phyloP scores from a whole-genome alignment of 2,113 vertebrate genomes.

The Hypanus sabinus region DNA sequence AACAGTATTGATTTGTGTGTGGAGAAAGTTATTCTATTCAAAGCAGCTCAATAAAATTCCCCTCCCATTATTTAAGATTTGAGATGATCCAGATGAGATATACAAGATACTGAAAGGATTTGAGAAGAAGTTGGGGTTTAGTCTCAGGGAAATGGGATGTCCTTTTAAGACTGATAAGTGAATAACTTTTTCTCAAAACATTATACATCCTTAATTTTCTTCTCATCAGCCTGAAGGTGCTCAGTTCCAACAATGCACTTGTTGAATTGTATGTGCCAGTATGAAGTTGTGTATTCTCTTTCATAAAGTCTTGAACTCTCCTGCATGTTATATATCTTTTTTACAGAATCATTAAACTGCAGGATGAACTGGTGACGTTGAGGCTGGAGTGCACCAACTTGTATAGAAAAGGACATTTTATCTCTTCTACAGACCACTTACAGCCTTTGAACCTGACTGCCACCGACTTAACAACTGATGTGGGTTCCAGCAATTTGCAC shows the following conservation, averaged over 20 bases:
- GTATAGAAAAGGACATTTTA: constrained; percentile 85
- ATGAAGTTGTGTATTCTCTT: neutral
- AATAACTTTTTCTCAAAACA: neutral
- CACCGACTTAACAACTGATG: constrained; percentile 51
- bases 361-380: constrained; percentile 88
- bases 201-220: neutral
- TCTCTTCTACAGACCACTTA: constrained; percentile 58
- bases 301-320: neutral
- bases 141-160: too few relatives aligned
- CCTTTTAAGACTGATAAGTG: neutral
- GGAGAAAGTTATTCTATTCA: too few relatives aligned
- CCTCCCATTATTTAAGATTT: too few relatives aligned
- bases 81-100: too few relatives aligned
- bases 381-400: constrained; percentile 83
- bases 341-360: constrained; percentile 75
- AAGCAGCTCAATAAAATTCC: too few relatives aligned
- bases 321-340: neutral
- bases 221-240: too few relatives aligned
- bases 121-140: neutral
- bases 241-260: neutral
- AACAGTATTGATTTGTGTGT: too few relatives aligned
- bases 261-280: neutral
- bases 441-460: constrained; percentile 55
- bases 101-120: too few relatives aligned
- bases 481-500: constrained; percentile 64